Conservation (phyloP, 2,888 invertebrate species). For the Drosophila mercatorum region DNA sequence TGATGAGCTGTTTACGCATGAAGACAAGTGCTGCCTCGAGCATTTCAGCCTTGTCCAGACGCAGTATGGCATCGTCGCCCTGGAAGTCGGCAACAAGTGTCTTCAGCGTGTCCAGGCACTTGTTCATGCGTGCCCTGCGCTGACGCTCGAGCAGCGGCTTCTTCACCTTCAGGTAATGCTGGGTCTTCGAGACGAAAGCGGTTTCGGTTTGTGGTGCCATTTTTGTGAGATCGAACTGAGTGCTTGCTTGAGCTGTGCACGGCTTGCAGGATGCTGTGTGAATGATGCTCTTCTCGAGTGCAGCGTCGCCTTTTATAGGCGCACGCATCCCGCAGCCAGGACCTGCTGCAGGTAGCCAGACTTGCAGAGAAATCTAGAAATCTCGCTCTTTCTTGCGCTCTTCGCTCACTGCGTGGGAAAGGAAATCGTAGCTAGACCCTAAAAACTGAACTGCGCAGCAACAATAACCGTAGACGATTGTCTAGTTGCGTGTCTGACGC, state of each 20-base stretch:
- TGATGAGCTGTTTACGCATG: slow-evolving; percentile 86
- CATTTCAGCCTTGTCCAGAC: slow-evolving; percentile 95
- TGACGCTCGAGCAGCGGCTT: slow-evolving; percentile 96
- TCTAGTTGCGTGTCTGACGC: slow-evolving; percentile 61
- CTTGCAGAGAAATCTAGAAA: slow-evolving; percentile 52
- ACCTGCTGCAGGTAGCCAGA: slow-evolving; percentile 71
- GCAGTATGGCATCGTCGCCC: slow-evolving; percentile 94
- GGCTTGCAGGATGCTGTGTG: slow-evolving; percentile 70
- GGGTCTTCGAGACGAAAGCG: slow-evolving; percentile 89
- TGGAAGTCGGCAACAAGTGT: slow-evolving; percentile 92
- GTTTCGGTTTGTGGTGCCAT: slow-evolving; percentile 67
- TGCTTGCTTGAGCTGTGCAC: slow-evolving; percentile 55
- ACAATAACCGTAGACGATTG: slow-evolving; percentile 52
- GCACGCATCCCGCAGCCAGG: slow-evolving; percentile 51
- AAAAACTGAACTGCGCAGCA: slow-evolving; percentile 34
- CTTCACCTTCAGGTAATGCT: slow-evolving; percentile 97
- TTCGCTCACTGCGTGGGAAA: slow-evolving; percentile 69
- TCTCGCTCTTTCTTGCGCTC: slow-evolving; percentile 40
- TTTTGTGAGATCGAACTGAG: slow-evolving; percentile 30
- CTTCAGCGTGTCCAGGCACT: slow-evolving; percentile 94
- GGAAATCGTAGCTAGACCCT: slow-evolving; percentile 62
- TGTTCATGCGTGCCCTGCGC: slow-evolving; percentile 94
- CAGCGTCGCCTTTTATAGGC: slow-evolving; percentile 67
- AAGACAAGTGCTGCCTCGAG: slow-evolving; percentile 94
- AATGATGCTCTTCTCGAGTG: slow-evolving; percentile 67